Percentiles rank a stretch among this genome's conserved stretches.
phyloP scores from a whole-genome alignment of 2,113 vertebrate species.

The Pluvianellus socialis region DNA sequence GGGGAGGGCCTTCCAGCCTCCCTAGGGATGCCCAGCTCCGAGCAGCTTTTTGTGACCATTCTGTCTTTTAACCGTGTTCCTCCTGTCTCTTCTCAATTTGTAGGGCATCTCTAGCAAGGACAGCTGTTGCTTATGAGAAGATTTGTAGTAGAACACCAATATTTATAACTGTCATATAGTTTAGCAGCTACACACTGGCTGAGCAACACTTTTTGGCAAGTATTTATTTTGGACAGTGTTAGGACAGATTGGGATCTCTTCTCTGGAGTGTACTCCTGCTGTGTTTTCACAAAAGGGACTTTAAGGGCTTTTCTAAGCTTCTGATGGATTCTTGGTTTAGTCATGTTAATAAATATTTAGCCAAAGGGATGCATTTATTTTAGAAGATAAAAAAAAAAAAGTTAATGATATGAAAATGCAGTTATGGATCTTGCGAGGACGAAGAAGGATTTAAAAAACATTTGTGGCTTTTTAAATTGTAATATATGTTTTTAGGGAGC shows the following conservation, averaged over 20 bases:
- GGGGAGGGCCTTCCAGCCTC: neutral
- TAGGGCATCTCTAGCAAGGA: neutral
- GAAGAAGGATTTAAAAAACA: neutral
- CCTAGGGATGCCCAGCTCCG: neutral
- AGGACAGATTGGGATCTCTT: neutral
- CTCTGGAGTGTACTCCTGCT: neutral
- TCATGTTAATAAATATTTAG: slow-evolving; percentile 1
- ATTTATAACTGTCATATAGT: neutral
- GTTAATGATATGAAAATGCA: neutral
- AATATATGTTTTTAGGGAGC: neutral
- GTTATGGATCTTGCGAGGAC: neutral
- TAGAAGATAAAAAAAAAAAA: neutral
- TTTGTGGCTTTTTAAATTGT: neutral
- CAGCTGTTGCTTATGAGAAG: neutral
- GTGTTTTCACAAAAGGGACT: neutral
- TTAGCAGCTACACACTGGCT: neutral
- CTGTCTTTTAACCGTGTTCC: neutral
- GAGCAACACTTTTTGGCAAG: neutral
- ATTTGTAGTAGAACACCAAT: neutral
- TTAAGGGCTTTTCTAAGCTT: slow-evolving; percentile 9
- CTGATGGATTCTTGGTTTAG: slow-evolving; percentile 16
- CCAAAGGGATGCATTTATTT: neutral
- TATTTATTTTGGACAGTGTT: neutral
- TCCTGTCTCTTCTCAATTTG: neutral
- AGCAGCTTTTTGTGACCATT: neutral